Base-by-base conservation (phyloP, 1,140 invertebrate species). In the Drosophila jambulina region DNA sequence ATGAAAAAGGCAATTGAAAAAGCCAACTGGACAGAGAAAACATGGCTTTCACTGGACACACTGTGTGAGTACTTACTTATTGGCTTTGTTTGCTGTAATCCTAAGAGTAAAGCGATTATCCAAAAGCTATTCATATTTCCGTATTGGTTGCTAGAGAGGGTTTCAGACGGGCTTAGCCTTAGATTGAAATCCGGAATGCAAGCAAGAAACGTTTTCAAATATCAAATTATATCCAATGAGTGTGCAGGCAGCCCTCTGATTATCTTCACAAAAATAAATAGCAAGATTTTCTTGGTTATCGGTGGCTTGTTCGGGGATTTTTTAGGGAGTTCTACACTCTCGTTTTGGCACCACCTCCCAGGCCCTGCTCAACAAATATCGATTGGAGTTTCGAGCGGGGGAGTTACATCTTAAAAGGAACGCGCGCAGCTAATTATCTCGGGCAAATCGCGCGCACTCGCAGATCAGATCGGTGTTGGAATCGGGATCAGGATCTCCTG, bases 41-140 rank as follows among this genome's bases (percentile, higher is more conserved):
- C 21, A 67, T 49, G 36, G 21, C 43, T 40, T 46, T 9, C 19
- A 21, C 63, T 19, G 21, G 29, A 43, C 45, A 45, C 29, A 21
- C n/a, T 29, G 36, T 40, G 29, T 34, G 29, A 23, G 25, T 82
- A 92, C 91, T 92, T 86, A 92, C 91, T 88, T 91, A 75, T 92
- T 82, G 87, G 75, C 74, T 91, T 75, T 70, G 78, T 80, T 72
- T 65, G 78, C 80, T 86, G 78, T 90, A 92, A 91, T 92, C 82
- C 91, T 78, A 92, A 70, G 67, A 86, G 80, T 82, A 92, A 90
- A 82, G 82, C 84, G 87, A 90, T 92, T 92, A 92, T 92, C 91
- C 91, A 92, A 88, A 90, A 80, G 58, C 72, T 81, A 90, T 75
- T 85, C 91, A 92, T 92, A 78, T 86, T 92, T 87, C 45, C 51